Conservation (phyloP, 1,140 invertebrate species). For the Zaprionus ornatus region DNA sequence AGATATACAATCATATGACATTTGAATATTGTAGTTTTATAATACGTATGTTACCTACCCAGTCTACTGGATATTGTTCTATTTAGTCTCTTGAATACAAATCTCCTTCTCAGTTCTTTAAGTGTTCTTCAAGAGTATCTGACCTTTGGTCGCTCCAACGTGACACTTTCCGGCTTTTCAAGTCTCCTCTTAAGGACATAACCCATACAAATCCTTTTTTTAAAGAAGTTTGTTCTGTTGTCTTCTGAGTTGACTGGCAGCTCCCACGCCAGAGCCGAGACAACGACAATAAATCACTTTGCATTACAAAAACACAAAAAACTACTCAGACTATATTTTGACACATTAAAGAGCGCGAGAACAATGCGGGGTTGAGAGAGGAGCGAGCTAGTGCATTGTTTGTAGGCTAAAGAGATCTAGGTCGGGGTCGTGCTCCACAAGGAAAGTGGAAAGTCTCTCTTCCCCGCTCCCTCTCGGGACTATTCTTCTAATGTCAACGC, state of each 20-base stretch:
- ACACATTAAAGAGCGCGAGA: constrained; percentile 75
- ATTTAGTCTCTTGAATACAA: neutral
- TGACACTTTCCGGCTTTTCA: neutral
- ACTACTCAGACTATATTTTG: constrained; percentile 71
- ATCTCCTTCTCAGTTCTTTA: neutral
- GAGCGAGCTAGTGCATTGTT: constrained; percentile 27
- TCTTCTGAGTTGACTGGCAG: constrained; percentile 1
- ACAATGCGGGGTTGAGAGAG: constrained; percentile 48
- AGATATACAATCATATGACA: too few relatives aligned
- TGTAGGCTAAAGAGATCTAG: neutral
- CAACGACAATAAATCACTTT: constrained; percentile 75
- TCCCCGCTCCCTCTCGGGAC: neutral
- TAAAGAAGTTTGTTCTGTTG: neutral
- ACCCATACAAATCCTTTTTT: constrained; percentile 28
- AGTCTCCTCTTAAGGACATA: neutral
- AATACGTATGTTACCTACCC: too few relatives aligned
- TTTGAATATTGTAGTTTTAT: too few relatives aligned
- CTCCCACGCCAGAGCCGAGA: constrained; percentile 62
- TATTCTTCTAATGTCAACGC: constrained; percentile 72
- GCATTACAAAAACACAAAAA: constrained; percentile 53
- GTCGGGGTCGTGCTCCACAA: constrained; percentile 23
- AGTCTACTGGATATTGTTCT: too few relatives aligned
- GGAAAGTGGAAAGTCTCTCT: constrained; percentile 10
- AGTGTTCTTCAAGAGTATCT: neutral
- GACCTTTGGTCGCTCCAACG: neutral